Evolutionary conservation across 1,140 invertebrate species (phyloP), one percentile per base, ranked within the genome.

Genomic region (Triops longicaudatus): DNA sequence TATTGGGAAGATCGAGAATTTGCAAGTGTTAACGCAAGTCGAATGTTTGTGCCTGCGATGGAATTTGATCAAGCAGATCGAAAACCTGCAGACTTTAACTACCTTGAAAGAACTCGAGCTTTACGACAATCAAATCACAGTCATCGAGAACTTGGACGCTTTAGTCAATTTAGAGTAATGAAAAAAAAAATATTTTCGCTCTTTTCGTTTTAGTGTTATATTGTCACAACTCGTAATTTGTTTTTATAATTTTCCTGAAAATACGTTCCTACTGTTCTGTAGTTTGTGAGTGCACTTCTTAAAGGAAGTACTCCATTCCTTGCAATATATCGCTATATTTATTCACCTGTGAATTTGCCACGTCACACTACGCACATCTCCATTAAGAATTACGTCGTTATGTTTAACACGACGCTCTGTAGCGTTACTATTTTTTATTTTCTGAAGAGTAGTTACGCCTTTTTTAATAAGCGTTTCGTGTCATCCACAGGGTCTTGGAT

Each of bases 21-120:
- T 96, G 22, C 92, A 94, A 81, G 88, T 88, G 2, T 82, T 96
- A 14, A 88, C 83, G 26, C 87, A 89, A 79, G 87, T 95, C 43
- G 89, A 97, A 85, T 90, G 88, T 81, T 84, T 97, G 42, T 96
- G 91, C 82, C 87, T 98, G 27, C 89, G 96, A 72, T 97, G 97
- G 92, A 99, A 99, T 86, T 86, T 97, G 0, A 95, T 98, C 12
- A 97, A 93, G 81, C 95, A 93, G 82, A 98, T 99, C 82, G 94
- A 97, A 83, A 95, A 96, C 84, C 83, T 97, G 26, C 83, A 89
- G 77, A 90, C 86, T 1, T 83, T 96, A 9, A 88, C 85, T 2
- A 93, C 89, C 26, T 85, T 98, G 0, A 87, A 88, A 73, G 95
- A 98, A 82, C 83, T 99, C 75, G 97, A 99, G 81, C 86, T 99